phyloP scores from a whole-genome alignment of 2,888 invertebrate genomes.

The Eubasilissa splendida region DNA sequence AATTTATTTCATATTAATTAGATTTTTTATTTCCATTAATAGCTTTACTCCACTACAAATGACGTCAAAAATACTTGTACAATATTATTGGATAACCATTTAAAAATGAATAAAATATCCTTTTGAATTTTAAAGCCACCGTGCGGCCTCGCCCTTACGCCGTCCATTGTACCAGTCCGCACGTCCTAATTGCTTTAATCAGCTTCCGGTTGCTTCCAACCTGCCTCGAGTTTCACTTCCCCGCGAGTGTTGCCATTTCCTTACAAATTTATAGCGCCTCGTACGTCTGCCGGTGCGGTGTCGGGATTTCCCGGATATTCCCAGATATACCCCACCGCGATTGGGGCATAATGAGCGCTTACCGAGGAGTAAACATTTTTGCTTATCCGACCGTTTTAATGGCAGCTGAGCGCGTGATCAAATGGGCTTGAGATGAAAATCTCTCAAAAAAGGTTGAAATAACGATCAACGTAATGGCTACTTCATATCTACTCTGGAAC shows the following conservation, averaged over 20 bases:
- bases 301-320: conserved; percentile 5
- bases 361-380: background rate
- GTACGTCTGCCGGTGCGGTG: background rate
- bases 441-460: background rate
- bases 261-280: conserved; percentile 41
- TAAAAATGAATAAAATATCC: background rate
- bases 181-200: conserved; percentile 52
- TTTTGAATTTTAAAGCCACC: background rate
- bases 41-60: no score
- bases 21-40: no score
- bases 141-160: background rate
- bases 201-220: conserved; percentile 39
- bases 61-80: no score
- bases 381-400: conserved; percentile 13
- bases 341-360: conserved; percentile 27
- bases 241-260: conserved; percentile 34
- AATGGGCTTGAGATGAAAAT: background rate
- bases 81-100: background rate
- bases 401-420: background rate
- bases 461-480: background rate
- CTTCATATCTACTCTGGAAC: no score
- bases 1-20: no score
- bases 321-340: background rate
- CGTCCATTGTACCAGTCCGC: conserved; percentile 10
- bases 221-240: conserved; percentile 18